These are phyloP conservation scores for Nemurella pictetii DNA, from an alignment of 2,888 invertebrate genomes.

Conservation along the genomic window DNA sequence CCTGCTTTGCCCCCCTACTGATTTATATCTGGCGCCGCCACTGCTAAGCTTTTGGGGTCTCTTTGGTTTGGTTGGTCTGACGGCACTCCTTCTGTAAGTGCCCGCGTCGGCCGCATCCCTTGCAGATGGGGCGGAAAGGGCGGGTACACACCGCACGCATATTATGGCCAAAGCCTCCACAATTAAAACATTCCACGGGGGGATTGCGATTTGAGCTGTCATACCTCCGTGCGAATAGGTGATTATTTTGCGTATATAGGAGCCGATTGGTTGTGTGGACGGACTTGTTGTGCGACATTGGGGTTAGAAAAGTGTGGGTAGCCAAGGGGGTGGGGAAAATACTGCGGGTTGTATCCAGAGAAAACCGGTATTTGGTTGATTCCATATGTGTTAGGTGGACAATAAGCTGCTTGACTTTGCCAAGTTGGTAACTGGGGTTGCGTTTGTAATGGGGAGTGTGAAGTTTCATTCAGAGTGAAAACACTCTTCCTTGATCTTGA, in stretches of 20 bases:
- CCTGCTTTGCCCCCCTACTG: no score
- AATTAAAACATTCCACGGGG: no score
- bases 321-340: not conserved
- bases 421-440: not conserved
- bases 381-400: not conserved
- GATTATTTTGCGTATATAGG: no score
- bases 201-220: no score
- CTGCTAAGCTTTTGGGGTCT: not conserved
- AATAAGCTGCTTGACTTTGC: not conserved
- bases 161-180: not conserved
- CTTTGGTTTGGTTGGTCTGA: not conserved
- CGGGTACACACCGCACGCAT: not conserved
- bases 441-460: not conserved
- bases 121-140: not conserved
- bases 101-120: not conserved
- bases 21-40: no score
- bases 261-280: no score
- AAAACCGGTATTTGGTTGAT: not conserved
- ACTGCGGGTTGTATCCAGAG: no score
- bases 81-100: not conserved
- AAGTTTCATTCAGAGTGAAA: not conserved
- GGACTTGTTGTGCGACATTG: no score
- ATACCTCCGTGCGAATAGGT: no score
- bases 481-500: not conserved
- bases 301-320: no score